Percentiles rank a stretch among this genome's conserved stretches.
Evolutionary conservation across 2,113 vertebrate species (phyloP).

Genomic region (Galbula dea): DNA sequence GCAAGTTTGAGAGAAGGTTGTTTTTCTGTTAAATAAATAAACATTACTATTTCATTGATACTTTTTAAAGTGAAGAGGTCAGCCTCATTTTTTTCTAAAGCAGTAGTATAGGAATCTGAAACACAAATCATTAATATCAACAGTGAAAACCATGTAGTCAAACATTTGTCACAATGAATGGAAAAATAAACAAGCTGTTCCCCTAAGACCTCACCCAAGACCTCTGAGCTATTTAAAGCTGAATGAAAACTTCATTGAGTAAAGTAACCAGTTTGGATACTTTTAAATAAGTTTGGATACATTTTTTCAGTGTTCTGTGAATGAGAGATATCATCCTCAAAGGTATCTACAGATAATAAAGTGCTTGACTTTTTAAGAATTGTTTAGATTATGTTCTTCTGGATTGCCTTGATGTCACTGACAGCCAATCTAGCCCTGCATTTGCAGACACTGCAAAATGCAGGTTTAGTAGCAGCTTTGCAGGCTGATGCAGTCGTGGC

Average conservation of each 20-base stretch:
- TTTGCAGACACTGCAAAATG: not conserved
- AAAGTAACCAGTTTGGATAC: not conserved
- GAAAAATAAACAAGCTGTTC: conserved; percentile 18
- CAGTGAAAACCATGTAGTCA: not conserved
- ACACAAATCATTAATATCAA: not conserved
- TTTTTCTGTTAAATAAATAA: not conserved
- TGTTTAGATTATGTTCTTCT: too few relatives aligned
- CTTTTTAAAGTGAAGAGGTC: not conserved
- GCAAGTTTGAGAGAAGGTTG: not conserved
- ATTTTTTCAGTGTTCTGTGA: not conserved
- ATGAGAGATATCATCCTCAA: not conserved
- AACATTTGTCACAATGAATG: not conserved
- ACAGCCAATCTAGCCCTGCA: not conserved
- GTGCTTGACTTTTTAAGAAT: not conserved
- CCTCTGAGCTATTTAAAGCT: not conserved
- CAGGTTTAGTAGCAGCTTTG: not conserved
- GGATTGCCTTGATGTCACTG: not conserved
- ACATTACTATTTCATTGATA: not conserved
- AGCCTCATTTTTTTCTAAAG: not conserved
- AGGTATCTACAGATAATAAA: not conserved
- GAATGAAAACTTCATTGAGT: not conserved
- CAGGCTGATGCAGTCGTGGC: not conserved
- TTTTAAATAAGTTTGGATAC: not conserved
- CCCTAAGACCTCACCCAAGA: not conserved
- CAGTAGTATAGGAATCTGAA: not conserved